Evolutionary conservation across 2,888 invertebrate species (phyloP), one percentile per base, ranked within the genome.

Genomic region (Cepaea hortensis): DNA sequence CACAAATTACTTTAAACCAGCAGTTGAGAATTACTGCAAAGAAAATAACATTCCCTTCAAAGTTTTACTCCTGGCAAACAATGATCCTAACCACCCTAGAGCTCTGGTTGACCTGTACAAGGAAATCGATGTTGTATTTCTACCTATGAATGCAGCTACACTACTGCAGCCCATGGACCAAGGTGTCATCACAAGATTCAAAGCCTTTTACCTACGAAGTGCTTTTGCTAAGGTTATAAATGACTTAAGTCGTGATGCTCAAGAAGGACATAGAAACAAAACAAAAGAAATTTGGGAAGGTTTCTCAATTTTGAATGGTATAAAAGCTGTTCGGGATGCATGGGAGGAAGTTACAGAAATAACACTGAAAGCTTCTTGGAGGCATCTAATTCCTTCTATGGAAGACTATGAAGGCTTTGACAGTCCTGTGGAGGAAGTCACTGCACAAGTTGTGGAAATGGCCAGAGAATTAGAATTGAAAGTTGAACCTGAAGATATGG

Each of bases 131-230:
- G 50, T 50, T 20, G 7, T 76, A 6, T 76, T 76, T n/a, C 20
- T 76, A n/a, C 76, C 76, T 20, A 4, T 50, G 4, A 50, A 76
- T 50, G 1, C 76, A 76, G 3, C 76, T 7, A 50, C 3, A 18
- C 15, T 75, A 15, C 75, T 48, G 48, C 76, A 55, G n/a, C 76
- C 76, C 2, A 76, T 76, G 76, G 48, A 76, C 3, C 76, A 76
- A 55, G 76, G 76, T 20, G 76, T 76, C 18, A 76, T 76, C 50
- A 5, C 76, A 48, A 11, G 46, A 1, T 76, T 76, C 20, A 76
- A 76, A n/a, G 15, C 76, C 7, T 50, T 18, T 23, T 76, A 76
- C n/a, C n/a, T 76, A 20, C 4, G 76, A 50, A 15, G n/a, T 50
- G 50, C 50, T n/a, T 76, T 76, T 48, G 50, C 18, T 23, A 76